Conservation (phyloP, 2,113 vertebrate genomes). For the Mugil cephalus region DNA sequence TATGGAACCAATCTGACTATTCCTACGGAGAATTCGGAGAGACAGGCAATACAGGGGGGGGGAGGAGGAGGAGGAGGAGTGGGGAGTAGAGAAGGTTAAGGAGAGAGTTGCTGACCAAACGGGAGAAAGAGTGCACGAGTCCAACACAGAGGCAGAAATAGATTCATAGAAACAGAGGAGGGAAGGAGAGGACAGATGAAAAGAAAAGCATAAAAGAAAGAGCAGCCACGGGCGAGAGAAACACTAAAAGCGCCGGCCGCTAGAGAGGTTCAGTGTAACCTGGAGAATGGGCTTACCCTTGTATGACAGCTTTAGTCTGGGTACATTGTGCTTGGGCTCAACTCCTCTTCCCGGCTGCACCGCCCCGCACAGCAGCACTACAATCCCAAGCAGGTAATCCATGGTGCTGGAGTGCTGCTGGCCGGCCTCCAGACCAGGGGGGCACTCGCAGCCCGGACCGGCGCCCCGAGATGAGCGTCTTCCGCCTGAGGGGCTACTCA, state of each 20-base stretch:
- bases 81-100: conserved; percentile 44
- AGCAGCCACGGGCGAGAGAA: conserved; percentile 50
- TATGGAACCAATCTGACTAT: conserved; percentile 84
- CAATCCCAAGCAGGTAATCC: conserved; percentile 92
- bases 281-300: conserved; percentile 89
- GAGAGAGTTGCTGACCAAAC: conserved; percentile 60
- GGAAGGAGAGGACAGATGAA: conserved; percentile 63
- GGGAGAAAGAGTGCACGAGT: conserved; percentile 51
- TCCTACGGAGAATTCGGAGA: conserved; percentile 62
- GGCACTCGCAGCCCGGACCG: conserved; percentile 78
- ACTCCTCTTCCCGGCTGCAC: conserved; percentile 87
- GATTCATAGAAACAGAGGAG: conserved; percentile 51
- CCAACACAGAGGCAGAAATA: conserved; percentile 53
- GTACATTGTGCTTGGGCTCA: conserved; percentile 92
- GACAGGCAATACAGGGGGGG: conserved; percentile 25
- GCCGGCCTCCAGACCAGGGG: conserved; percentile 83
- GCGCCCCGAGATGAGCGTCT: conserved; percentile 71
- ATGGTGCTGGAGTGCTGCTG: conserved; percentile 87
- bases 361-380: conserved; percentile 91
- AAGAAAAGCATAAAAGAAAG: conserved; percentile 63
- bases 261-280: conserved; percentile 24
- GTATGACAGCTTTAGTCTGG: conserved; percentile 95
- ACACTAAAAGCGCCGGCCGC: conserved; percentile 46
- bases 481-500: conserved; percentile 40
- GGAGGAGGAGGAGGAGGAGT: conserved; percentile 51